Evolutionary conservation across 1,140 invertebrate species (phyloP), one percentile per base, ranked within the genome.

Genomic region (Anoplolepis gracilipes): DNA sequence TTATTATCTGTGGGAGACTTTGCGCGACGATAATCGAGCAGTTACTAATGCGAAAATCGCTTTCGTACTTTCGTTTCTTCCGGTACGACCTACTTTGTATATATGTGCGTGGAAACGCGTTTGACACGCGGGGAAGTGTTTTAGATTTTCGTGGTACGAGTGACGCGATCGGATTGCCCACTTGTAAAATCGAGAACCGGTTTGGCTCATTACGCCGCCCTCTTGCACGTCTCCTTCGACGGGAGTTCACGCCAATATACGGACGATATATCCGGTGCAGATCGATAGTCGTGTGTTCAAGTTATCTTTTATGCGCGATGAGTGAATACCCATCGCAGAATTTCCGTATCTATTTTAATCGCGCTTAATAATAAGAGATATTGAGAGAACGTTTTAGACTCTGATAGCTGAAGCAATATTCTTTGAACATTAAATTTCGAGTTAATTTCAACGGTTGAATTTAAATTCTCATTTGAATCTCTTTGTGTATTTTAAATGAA

Each of bases 141-240:
- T 78, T 84, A 76, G 64, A 73, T 65, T 86, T 79, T 53, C 53
- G 57, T 36, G n/a, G 33, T 53, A 36, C 59, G 49, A 77, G 85
- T 81, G 53, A n/a, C 22, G 30, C 55, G 30, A 42, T 61, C 46
- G 39, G 70, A 42, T 64, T 73, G 79, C 57, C 55, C 65, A 75
- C 59, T 53, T 79, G 81, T 62, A 85, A 88, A 88, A 85, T 85
- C 25, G 67, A 65, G 22, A 85, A 87, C 86, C 86, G 86, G 67
- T 88, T 87, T 72, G 53, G 55, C 67, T 88, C 72, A 33, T 87
- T 88, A 87, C 82, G 13, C 25, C 46, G 67, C 49, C 53, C 53
- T 57, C 69, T 42, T 49, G 61, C 76, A 61, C 73, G 22, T 25
- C 39, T 67, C 72, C 6, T 73, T 28, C n/a, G 11, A 36, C 55